These are phyloP conservation scores for Panthera leo DNA, from an alignment of 2,113 vertebrate species.

Conservation along the genomic window DNA sequence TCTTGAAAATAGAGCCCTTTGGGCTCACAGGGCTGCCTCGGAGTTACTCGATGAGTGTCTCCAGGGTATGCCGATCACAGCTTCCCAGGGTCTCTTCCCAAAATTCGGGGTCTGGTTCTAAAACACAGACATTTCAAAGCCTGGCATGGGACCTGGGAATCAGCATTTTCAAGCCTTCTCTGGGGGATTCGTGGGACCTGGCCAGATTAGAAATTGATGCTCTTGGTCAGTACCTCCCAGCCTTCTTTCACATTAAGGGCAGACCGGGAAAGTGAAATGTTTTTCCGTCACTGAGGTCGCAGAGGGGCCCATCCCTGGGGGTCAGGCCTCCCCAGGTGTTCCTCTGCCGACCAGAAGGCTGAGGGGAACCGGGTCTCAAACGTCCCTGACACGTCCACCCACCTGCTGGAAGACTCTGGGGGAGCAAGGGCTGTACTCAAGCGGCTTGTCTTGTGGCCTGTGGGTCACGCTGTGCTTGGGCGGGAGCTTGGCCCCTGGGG, in stretches of 20 bases:
- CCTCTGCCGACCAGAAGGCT: no score
- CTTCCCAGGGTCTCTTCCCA: neutral
- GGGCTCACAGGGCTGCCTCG: neutral
- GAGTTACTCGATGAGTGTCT: neutral
- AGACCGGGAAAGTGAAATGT: neutral
- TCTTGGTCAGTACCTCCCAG: neutral
- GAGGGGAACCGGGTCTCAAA: neutral
- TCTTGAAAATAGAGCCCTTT: fast-evolving
- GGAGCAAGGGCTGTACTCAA: neutral
- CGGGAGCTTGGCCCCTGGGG: neutral
- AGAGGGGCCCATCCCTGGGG: neutral
- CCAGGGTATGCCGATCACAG: fast-evolving
- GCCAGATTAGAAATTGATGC: neutral
- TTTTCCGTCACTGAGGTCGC: neutral
- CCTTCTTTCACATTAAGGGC: neutral
- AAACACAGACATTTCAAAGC: neutral
- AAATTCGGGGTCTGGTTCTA: neutral
- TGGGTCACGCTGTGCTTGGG: no score
- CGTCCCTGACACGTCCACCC: fast-evolving
- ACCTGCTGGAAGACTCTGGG: neutral
- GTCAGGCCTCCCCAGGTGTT: fast-evolving
- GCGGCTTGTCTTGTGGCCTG: neutral
- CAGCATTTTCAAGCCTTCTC: neutral
- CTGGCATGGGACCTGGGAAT: neutral
- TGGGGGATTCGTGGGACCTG: no score